Base-by-base conservation (phyloP, 2,888 invertebrate genomes). In the Leucozona laternaria region DNA sequence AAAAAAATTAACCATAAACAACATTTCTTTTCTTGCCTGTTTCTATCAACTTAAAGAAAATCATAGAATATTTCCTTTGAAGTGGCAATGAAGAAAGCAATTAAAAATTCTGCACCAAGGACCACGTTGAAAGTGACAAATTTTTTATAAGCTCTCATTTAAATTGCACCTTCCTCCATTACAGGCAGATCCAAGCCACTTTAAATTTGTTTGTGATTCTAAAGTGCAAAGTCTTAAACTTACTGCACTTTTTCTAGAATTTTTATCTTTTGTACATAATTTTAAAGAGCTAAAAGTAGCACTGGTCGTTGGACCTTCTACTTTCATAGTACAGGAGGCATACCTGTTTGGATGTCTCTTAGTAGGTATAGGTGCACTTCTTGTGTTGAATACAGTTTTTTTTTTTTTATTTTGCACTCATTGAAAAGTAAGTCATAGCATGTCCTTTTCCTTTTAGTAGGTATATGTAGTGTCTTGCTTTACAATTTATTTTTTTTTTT, bases 91-190 rank as follows among this genome's bases (percentile, higher is more conserved):
- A n/a, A 53, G 0, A 15, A 53, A 53, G 25, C 53, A 53, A 53
- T 53, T 53, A 53, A 53, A 53, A 53, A 53, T 15, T 25, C 7
- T 15, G 15, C 28, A n/a, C 2, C 15, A 53, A 53, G 25, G 53
- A 53, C 53, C 2, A 28, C 28, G 53, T 53, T 53, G 53, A 53
- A 25, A 55, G 55, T 55, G 58, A 58, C 7, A 20, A 34, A 37
- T 20, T 58, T 58, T 1, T 15, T 37, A 15, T 6, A 58, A 37
- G 34, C 22, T 58, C 2, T 20, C 22, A 37, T 28, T 58, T 13
- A 20, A 58, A 20, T 37, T 34, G 22, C 58, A 58, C 22, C 58
- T 20, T n/a, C 7, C n/a, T n/a, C 7, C n/a, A 37, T 37, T 11
- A 37, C 2, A 13, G 37, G 37, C 13, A 37, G 4, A 28, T 13